phyloP scores from a whole-genome alignment of 2,797 vertebrate genomes.

The Malurus leucopterus region DNA sequence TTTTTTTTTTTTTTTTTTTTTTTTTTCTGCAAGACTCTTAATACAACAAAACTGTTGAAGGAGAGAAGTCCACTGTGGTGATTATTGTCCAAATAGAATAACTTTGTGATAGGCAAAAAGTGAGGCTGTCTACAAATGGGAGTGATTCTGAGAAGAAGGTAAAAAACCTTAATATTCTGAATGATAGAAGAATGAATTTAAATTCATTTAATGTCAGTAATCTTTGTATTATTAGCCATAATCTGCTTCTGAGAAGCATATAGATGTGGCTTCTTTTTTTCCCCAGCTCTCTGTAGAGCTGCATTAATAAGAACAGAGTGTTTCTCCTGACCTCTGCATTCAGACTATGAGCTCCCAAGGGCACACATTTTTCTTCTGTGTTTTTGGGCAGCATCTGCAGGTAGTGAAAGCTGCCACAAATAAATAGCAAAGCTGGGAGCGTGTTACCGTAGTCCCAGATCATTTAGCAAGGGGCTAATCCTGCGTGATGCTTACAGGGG shows the following conservation, averaged over 20 bases:
- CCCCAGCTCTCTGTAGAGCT: neutral
- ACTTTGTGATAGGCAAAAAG: neutral
- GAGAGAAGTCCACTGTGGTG: neutral
- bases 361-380: neutral
- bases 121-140: neutral
- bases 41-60: neutral
- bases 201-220: slow-evolving; percentile 32
- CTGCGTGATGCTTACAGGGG: neutral
- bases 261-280: neutral
- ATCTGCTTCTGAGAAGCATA: slow-evolving; percentile 22
- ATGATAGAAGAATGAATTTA: slow-evolving; percentile 29
- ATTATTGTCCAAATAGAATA: neutral
- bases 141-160: neutral
- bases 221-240: slow-evolving; percentile 35
- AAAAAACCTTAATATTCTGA: neutral
- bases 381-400: slow-evolving; percentile 12
- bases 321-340: slow-evolving; percentile 25
- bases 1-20: neutral
- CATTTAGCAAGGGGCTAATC: neutral
- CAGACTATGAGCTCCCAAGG: neutral
- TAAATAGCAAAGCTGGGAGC: neutral
- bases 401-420: neutral
- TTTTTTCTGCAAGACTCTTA: neutral
- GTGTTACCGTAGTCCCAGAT: neutral
- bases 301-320: neutral